Conservation (phyloP, 2,113 vertebrate genomes). For the Petrocephalus microphthalmus region DNA sequence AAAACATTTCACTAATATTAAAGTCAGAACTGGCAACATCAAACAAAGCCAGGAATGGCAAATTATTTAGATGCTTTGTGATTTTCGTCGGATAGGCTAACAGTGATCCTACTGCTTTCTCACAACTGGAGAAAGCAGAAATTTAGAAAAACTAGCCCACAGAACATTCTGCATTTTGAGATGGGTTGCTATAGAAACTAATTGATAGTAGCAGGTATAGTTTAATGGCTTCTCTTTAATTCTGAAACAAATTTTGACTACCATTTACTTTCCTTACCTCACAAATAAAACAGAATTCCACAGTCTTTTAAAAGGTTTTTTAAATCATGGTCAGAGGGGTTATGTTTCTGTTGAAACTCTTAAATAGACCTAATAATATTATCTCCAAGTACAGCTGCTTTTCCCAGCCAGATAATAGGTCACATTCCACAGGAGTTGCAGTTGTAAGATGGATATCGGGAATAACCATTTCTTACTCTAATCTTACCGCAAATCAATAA, state of each 20-base stretch:
- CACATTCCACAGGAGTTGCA: background rate
- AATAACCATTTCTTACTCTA: background rate
- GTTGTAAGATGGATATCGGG: background rate
- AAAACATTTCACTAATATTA: background rate
- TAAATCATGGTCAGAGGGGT: background rate
- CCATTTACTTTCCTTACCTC: background rate
- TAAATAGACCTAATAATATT: background rate
- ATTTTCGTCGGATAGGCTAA: background rate
- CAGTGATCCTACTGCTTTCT: background rate
- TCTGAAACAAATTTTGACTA: background rate
- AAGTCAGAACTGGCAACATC: background rate
- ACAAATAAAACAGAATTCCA: background rate
- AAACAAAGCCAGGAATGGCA: background rate
- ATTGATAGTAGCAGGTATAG: constrained; percentile 4
- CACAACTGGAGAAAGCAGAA: background rate
- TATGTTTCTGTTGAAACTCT: background rate
- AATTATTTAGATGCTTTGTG: background rate
- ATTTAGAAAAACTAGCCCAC: background rate
- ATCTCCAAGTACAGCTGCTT: background rate
- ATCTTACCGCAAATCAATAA: background rate
- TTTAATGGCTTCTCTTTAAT: background rate
- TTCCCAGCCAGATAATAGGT: background rate
- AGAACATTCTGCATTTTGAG: background rate
- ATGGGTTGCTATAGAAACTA: constrained; percentile 10
- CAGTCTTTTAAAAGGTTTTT: background rate